phyloP scores from a whole-genome alignment of 2,113 vertebrate genomes.

The Xyrauchen texanus region DNA sequence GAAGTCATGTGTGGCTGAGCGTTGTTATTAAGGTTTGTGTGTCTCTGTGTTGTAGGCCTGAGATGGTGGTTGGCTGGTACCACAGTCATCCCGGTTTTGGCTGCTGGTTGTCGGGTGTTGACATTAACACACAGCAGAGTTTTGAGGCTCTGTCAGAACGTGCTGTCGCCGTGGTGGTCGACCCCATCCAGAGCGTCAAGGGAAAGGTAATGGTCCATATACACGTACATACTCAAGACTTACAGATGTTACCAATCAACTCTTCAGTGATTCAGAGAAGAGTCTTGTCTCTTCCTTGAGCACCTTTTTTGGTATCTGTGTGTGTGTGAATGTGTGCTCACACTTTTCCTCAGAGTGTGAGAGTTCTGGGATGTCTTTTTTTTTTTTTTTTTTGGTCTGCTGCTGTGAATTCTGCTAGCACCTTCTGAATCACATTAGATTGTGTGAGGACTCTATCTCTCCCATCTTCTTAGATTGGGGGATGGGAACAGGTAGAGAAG shows the following conservation, averaged over 20 bases:
- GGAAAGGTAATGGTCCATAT: slow-evolving; percentile 86
- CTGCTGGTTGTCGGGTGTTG: slow-evolving; percentile 96
- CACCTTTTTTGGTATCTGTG: background rate
- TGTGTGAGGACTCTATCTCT: slow-evolving; percentile 73
- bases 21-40: background rate
- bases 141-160: slow-evolving; percentile 96
- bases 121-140: slow-evolving; percentile 99
- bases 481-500: slow-evolving; percentile 2
- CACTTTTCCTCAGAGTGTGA: slow-evolving; percentile 1
- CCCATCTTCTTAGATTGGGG: slow-evolving; percentile 78
- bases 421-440: slow-evolving; percentile 88
- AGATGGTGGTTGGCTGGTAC: slow-evolving; percentile 99
- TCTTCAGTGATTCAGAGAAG: no score
- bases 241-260: no score
- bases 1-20: background rate
- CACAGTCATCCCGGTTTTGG: slow-evolving; percentile 98
- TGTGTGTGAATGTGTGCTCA: slow-evolving; percentile 2
- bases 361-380: slow-evolving; percentile 78
- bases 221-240: no score
- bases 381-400: slow-evolving; percentile 88
- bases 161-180: slow-evolving; percentile 95
- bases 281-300: background rate
- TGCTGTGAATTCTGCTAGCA: slow-evolving; percentile 91
- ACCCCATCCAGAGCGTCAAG: slow-evolving; percentile 98
- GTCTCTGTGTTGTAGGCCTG: slow-evolving; percentile 81